Evolutionary conservation across 2,888 invertebrate genomes (phyloP).

Genomic region (Drosophila subsilvestris): DNA sequence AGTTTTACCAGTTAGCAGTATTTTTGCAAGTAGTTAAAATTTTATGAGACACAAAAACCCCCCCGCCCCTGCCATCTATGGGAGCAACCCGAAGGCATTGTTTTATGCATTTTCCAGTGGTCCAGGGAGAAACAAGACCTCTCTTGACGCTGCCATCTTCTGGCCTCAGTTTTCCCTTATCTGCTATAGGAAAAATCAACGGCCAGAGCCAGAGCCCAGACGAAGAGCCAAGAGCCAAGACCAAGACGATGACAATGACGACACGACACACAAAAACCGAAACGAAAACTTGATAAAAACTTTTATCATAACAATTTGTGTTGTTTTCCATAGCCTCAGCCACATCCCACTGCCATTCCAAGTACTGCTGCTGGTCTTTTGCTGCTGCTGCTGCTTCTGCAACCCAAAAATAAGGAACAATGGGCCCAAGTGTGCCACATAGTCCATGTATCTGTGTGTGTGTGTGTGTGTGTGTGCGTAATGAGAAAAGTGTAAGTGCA

Average conservation of each 20-base stretch:
- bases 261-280: slow-evolving; percentile 49
- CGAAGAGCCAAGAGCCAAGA: slow-evolving; percentile 17
- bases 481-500: slow-evolving; percentile 73
- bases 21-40: slow-evolving; percentile 78
- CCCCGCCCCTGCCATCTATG: slow-evolving; percentile 28
- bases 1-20: slow-evolving; percentile 78
- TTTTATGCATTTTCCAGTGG: slow-evolving; percentile 60
- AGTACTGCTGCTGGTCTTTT: background rate
- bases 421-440: slow-evolving; percentile 30
- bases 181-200: slow-evolving; percentile 62
- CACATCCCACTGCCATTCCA: background rate
- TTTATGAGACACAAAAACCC: slow-evolving; percentile 61
- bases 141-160: slow-evolving; percentile 10
- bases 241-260: slow-evolving; percentile 40
- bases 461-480: slow-evolving; percentile 36
- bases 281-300: slow-evolving; percentile 75
- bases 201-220: slow-evolving; percentile 44
- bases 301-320: slow-evolving; percentile 80
- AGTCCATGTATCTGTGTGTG: slow-evolving; percentile 14
- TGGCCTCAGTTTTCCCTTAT: slow-evolving; percentile 35
- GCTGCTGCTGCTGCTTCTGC: slow-evolving; percentile 6
- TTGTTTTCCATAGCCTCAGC: slow-evolving; percentile 58
- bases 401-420: slow-evolving; percentile 33
- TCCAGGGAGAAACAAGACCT: slow-evolving; percentile 34
- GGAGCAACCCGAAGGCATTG: slow-evolving; percentile 46